A percentile compares a stretch with the other conserved stretches of the same genome.
Evolutionary conservation across 2,113 vertebrate species (phyloP).

Genomic region (Pterocles burchelli): DNA sequence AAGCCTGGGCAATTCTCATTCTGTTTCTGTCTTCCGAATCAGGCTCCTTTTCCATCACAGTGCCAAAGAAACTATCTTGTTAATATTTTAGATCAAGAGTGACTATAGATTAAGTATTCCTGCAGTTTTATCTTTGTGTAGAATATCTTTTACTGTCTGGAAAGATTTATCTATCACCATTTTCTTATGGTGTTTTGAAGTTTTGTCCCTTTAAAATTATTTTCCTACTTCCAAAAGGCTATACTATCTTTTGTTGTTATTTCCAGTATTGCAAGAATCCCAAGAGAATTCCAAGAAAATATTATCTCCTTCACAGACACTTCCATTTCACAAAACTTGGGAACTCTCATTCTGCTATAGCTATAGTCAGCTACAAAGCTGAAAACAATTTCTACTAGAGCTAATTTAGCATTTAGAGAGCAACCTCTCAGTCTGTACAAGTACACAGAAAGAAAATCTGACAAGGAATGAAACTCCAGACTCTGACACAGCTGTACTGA

Average conservation of each 20-base stretch:
- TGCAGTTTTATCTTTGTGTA: not conserved
- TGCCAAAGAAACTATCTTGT: not conserved
- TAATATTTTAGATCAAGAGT: not conserved
- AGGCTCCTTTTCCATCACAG: not conserved
- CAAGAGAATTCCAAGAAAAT: not conserved
- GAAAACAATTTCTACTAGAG: not conserved
- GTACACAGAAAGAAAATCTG: slow-evolving; percentile 31
- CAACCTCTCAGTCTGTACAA: not conserved
- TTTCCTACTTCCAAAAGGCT: not conserved
- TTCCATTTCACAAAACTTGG: not conserved
- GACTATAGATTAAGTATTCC: not conserved
- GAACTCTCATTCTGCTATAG: not conserved
- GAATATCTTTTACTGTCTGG: not conserved
- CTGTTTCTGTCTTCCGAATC: not conserved
- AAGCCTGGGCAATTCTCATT: not conserved
- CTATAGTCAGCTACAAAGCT: not conserved
- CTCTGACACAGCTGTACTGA: slow-evolving; percentile 20
- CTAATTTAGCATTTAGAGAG: slow-evolving; percentile 12
- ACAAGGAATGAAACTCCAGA: slow-evolving; percentile 15
- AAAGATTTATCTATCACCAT: not conserved
- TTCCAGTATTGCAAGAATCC: not conserved
- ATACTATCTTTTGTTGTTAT: not conserved
- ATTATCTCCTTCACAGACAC: not conserved
- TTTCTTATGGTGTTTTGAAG: not conserved
- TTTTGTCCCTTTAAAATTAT: not conserved